A percentile compares a stretch with the other conserved stretches of the same genome.
Conservation (phyloP, 2,888 invertebrate species). For the Platynereis dumerilii region DNA sequence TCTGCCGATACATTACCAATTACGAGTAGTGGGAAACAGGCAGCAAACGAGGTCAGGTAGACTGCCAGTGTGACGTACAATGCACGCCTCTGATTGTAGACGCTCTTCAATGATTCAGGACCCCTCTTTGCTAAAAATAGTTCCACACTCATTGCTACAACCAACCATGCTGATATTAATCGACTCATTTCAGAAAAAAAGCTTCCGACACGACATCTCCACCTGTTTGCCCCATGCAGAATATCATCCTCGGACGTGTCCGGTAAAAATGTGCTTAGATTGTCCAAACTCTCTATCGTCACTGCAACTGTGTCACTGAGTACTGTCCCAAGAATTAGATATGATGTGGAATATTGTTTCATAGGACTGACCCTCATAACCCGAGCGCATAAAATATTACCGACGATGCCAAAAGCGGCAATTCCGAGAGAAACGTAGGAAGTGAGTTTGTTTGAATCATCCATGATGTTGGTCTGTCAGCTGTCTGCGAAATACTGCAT, state of each 20-base stretch:
- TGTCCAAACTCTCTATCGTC: constrained; percentile 27
- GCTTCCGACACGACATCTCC: constrained; percentile 31
- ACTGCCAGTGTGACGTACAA: constrained; percentile 32
- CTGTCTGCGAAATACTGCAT: too few relatives aligned
- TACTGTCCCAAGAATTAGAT: constrained; percentile 27
- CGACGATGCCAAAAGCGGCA: constrained; percentile 15
- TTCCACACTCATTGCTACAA: constrained; percentile 34
- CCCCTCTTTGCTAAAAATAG: constrained; percentile 12
- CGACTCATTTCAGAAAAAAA: constrained; percentile 24
- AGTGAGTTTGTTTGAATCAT: constrained; percentile 11
- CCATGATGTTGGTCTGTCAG: too few relatives aligned
- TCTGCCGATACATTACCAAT: constrained; percentile 11
- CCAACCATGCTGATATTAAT: constrained; percentile 29
- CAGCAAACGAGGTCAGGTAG: constrained; percentile 28
- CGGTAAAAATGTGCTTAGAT: constrained; percentile 24
- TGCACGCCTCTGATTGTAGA: constrained; percentile 25
- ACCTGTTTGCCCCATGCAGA: constrained; percentile 25
- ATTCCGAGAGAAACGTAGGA: constrained; percentile 10
- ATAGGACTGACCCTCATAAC: constrained; percentile 14
- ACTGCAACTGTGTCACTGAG: constrained; percentile 28
- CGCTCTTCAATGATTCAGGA: constrained; percentile 12
- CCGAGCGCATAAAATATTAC: constrained; percentile 12
- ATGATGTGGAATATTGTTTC: constrained; percentile 13
- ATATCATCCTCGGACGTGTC: constrained; percentile 11
- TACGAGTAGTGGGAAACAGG: constrained; percentile 34